These are phyloP conservation scores for Oedothorax gibbosus DNA, from an alignment of 1,140 invertebrate genomes.

Conservation along the genomic window DNA sequence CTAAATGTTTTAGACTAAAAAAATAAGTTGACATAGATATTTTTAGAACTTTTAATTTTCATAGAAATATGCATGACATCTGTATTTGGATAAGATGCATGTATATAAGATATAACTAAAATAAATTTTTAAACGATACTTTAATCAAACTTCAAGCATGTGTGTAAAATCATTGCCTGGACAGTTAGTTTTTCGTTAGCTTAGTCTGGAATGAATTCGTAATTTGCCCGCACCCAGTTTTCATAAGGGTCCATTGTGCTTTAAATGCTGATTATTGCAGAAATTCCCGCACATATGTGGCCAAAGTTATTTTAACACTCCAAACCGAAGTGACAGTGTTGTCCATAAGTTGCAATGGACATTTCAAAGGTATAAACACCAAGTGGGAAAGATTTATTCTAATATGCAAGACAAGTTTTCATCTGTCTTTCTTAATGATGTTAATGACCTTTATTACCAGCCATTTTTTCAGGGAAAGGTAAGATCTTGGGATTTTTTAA, in stretches of 20 bases:
- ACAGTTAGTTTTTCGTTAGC: not conserved
- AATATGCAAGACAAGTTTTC: conserved; percentile 58
- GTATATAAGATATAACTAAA: too few relatives aligned
- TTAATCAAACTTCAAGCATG: too few relatives aligned
- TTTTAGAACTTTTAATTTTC: too few relatives aligned
- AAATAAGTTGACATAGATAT: too few relatives aligned
- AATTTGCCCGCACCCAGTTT: not conserved
- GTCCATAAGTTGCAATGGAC: conserved; percentile 61
- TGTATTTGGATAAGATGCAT: too few relatives aligned
- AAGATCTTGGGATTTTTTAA: not conserved
- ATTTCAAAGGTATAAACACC: conserved; percentile 56
- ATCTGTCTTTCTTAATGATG: conserved; percentile 49
- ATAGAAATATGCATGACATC: too few relatives aligned
- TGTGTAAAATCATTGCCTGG: not conserved
- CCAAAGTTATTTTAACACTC: conserved; percentile 20
- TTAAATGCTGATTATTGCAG: conserved; percentile 56
- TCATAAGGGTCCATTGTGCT: not conserved
- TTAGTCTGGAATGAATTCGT: not conserved
- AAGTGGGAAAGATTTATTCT: conserved; percentile 54
- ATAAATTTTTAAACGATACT: too few relatives aligned
- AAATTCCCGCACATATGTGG: conserved; percentile 39
- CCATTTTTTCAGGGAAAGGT: conserved; percentile 55
- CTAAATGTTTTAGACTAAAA: too few relatives aligned
- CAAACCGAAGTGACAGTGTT: conserved; percentile 36
- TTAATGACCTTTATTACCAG: conserved; percentile 37